These are phyloP conservation scores for Hirtodrosophila alboralis DNA, from an alignment of 2,888 invertebrate genomes.

Conservation along the genomic window DNA sequence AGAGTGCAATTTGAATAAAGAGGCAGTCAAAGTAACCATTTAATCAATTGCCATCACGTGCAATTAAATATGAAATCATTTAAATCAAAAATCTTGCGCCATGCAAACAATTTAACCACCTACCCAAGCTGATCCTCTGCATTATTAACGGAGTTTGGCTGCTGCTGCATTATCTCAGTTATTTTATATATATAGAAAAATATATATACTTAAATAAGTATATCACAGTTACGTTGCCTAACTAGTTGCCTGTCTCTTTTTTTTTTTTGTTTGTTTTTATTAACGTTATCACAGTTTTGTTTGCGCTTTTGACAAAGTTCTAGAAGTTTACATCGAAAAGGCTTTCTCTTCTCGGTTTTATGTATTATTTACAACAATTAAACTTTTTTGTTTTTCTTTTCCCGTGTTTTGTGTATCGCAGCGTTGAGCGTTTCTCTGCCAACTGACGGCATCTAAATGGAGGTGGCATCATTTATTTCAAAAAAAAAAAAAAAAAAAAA, in stretches of 20 bases:
- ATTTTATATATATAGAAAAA: constrained; percentile 16
- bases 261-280: too few species aligned
- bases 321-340: constrained; percentile 68
- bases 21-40: too few species aligned
- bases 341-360: constrained; percentile 34
- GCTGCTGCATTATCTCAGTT: constrained; percentile 29
- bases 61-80: too few species aligned
- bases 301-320: constrained; percentile 45
- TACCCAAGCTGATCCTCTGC: constrained; percentile 46
- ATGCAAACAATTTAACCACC: constrained; percentile 23
- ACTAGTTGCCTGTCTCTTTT: constrained; percentile 21
- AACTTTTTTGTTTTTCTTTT: constrained; percentile 37
- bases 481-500: too few species aligned
- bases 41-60: constrained; percentile 62
- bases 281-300: constrained; percentile 69
- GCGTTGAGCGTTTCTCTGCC: constrained; percentile 66
- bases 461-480: constrained; percentile 67
- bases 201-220: constrained; percentile 8
- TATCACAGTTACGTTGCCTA: constrained; percentile 52
- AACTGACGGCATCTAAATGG: constrained; percentile 60
- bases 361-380: constrained; percentile 40
- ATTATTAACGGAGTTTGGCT: constrained; percentile 2
- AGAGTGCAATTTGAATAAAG: constrained; percentile 26
- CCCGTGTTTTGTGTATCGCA: constrained; percentile 49
- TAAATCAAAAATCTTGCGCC: too few species aligned